A percentile compares a stretch with the other conserved stretches of the same genome.
phyloP scores from a whole-genome alignment of 1,140 invertebrate species.

The Leptinotarsa texana region DNA sequence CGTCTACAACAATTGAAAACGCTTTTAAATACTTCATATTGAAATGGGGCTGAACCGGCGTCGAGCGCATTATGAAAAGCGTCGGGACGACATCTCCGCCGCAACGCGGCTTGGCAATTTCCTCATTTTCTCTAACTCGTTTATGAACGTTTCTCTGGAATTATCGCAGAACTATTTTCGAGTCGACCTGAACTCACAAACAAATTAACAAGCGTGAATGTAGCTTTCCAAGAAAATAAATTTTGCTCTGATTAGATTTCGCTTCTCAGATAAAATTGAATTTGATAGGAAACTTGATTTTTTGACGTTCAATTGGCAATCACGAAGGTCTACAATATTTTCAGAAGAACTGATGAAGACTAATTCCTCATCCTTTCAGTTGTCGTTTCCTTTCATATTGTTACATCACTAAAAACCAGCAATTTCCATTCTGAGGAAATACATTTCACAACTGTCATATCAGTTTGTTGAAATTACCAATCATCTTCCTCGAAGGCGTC shows the following conservation, averaged over 20 bases:
- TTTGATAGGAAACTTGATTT: neutral
- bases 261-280: neutral
- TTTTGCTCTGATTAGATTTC: constrained; percentile 1
- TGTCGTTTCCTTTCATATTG: no score
- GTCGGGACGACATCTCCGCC: constrained; percentile 4
- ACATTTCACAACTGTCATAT: no score
- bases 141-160: constrained; percentile 1
- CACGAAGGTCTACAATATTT: no score
- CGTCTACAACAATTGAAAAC: neutral
- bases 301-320: no score
- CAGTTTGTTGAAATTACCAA: no score
- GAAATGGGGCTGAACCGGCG: constrained; percentile 4
- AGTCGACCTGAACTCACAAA: neutral
- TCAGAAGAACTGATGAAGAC: no score
- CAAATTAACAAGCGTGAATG: neutral
- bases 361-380: no score
- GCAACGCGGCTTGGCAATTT: neutral
- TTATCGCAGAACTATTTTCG: constrained; percentile 1
- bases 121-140: constrained; percentile 8
- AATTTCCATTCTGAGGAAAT: no score
- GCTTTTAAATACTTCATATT: neutral
- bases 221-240: neutral
- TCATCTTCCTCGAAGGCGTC: no score
- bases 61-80: neutral
- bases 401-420: no score